A percentile compares a stretch with the other conserved stretches of the same genome.
phyloP scores from a whole-genome alignment of 2,797 vertebrate species.

The Arctocebus calabarensis region DNA sequence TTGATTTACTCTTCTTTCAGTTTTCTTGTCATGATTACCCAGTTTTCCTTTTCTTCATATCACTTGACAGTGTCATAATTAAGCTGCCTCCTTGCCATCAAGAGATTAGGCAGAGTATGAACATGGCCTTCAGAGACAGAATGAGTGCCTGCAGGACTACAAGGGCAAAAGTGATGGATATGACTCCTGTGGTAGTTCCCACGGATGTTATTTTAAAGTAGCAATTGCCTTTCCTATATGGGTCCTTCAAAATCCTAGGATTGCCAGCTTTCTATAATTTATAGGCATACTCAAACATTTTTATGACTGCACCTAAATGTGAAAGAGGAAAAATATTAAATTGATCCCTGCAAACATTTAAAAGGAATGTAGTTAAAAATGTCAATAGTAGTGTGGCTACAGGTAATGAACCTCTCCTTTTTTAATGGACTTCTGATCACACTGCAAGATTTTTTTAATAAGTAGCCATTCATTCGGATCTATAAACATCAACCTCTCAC shows the following conservation, averaged over 20 bases:
- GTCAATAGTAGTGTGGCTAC: neutral
- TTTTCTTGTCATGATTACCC: neutral
- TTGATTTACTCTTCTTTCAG: constrained; percentile 17
- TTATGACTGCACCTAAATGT: neutral
- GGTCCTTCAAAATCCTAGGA: neutral
- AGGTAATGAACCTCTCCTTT: neutral
- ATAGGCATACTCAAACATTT: neutral
- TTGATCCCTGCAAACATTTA: constrained; percentile 17
- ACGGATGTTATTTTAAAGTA: neutral
- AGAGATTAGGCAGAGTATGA: neutral
- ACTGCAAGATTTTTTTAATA: neutral
- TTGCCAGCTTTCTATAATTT: neutral
- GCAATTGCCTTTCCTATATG: neutral
- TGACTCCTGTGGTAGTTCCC: neutral
- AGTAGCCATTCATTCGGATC: neutral
- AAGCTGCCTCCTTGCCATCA: neutral
- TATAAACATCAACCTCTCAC: neutral
- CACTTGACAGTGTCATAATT: neutral
- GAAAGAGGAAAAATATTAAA: constrained; percentile 18
- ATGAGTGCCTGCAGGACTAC: neutral
- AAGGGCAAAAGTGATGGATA: neutral
- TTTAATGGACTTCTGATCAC: neutral
- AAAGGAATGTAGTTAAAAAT: constrained; percentile 28
- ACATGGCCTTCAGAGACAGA: neutral
- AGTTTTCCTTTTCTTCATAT: neutral